Percentiles rank a stretch among this genome's conserved stretches.
These are phyloP conservation scores for Ambastaia sidthimunki DNA, from an alignment of 2,797 vertebrate species.

Conservation along the genomic window DNA sequence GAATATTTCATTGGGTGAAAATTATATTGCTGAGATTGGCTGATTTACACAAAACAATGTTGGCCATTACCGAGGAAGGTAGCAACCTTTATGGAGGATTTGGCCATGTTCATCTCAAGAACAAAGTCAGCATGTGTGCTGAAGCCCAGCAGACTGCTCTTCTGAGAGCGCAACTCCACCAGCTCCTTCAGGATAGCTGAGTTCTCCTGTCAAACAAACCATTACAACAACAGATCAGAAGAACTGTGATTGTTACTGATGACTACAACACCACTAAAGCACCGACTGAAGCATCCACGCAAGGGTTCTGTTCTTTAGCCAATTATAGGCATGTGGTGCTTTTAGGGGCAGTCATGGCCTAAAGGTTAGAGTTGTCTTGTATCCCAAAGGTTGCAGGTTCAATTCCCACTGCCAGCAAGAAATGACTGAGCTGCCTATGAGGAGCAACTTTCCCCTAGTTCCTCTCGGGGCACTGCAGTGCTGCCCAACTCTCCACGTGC, in stretches of 20 bases:
- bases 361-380: too few species aligned
- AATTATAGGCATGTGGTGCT: not conserved
- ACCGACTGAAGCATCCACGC: not conserved
- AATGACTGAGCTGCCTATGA: too few species aligned
- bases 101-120: slow-evolving; percentile 99
- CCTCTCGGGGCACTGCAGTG: too few species aligned
- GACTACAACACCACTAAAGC: too few species aligned
- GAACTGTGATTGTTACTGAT: not conserved
- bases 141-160: slow-evolving; percentile 87
- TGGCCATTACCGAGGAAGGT: slow-evolving; percentile 84
- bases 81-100: slow-evolving; percentile 83
- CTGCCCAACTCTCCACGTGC: too few species aligned
- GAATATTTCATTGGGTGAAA: too few species aligned
- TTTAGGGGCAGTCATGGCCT: too few species aligned
- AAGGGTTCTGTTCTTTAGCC: not conserved
- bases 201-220: slow-evolving; percentile 82
- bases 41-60: too few species aligned
- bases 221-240: not conserved
- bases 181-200: slow-evolving; percentile 89
- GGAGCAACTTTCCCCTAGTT: too few species aligned
- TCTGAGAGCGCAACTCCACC: slow-evolving; percentile 86
- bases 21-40: too few species aligned
- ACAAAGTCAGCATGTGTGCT: slow-evolving; percentile 90
- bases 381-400: too few species aligned
- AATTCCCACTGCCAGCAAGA: too few species aligned